These are phyloP conservation scores for Phenganax subtilis DNA, from an alignment of 92 coral and sea anemone genomes.

Conservation along the genomic window DNA sequence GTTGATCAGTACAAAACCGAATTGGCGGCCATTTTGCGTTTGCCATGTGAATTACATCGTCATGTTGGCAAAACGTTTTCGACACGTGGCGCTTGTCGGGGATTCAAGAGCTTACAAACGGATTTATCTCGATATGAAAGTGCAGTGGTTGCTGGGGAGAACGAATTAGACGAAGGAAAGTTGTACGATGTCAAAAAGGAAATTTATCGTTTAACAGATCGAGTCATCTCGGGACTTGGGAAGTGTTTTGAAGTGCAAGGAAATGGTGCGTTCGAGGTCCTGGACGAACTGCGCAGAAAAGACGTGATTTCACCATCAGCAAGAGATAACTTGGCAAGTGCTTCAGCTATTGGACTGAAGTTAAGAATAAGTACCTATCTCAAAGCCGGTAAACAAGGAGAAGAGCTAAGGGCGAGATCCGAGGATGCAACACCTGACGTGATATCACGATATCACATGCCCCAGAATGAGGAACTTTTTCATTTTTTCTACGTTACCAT, in stretches of 20 bases:
- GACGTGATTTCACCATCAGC: not conserved
- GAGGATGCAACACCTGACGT: not conserved
- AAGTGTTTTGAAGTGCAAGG: not conserved
- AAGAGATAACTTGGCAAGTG: constrained; percentile 23
- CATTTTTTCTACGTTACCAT: constrained; percentile 21
- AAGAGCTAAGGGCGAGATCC: not conserved
- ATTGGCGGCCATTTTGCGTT: not conserved
- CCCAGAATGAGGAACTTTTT: constrained; percentile 18
- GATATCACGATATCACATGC: not conserved
- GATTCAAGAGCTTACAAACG: not conserved
- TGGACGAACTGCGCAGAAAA: not conserved
- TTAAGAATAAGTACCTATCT: constrained; percentile 23
- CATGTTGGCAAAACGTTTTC: not conserved
- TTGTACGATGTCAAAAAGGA: constrained; percentile 18
- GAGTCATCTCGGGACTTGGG: constrained; percentile 13
- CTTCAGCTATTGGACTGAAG: constrained; percentile 9
- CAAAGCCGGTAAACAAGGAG: constrained; percentile 30
- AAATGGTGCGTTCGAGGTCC: constrained; percentile 24
- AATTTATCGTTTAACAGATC: constrained; percentile 30
- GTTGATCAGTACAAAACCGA: constrained; percentile 10
- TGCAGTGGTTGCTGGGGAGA: not conserved
- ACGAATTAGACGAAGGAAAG: constrained; percentile 23
- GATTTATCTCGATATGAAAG: constrained; percentile 28
- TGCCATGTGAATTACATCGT: constrained; percentile 19
- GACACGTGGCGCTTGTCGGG: constrained; percentile 15